A percentile compares a stretch with the other conserved stretches of the same genome.
phyloP scores from a whole-genome alignment of 2,113 vertebrate species.

The Gila orcuttii region DNA sequence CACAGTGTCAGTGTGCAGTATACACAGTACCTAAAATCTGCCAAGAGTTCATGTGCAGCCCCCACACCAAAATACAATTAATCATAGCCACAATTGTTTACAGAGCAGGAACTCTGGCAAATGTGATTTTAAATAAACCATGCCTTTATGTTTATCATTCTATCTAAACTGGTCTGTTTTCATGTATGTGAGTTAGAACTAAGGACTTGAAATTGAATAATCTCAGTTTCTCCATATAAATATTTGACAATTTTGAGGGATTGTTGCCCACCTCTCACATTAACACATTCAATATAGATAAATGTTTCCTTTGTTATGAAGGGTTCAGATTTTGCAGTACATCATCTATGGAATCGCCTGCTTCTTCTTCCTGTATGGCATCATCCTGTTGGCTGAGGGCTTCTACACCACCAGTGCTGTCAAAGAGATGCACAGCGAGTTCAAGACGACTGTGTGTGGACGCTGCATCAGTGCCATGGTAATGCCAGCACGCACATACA shows the following conservation, averaged over 20 bases:
- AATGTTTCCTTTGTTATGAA: constrained; percentile 58
- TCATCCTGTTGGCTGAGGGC: constrained; percentile 94
- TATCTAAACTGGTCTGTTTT: background rate
- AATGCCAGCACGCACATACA: constrained; percentile 45
- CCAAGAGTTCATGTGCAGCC: background rate
- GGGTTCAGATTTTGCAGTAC: constrained; percentile 97
- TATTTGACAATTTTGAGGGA: background rate
- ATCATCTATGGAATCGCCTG: constrained; percentile 97
- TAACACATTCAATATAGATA: background rate
- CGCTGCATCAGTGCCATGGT: constrained; percentile 98
- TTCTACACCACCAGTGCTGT: constrained; percentile 97
- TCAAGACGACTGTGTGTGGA: constrained; percentile 96
- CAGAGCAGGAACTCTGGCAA: background rate
- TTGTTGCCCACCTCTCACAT: background rate
- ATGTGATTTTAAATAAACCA: background rate
- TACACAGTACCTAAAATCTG: background rate
- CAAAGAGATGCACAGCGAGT: constrained; percentile 96
- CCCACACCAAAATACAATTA: background rate
- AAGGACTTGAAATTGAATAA: background rate
- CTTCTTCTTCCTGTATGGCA: constrained; percentile 98
- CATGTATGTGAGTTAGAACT: background rate
- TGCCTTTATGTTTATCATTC: background rate
- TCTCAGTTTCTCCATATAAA: background rate
- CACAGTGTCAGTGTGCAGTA: background rate
- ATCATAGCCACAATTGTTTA: background rate